Conservation (phyloP, 2,113 vertebrate genomes). For the Lophura nycthemera region DNA sequence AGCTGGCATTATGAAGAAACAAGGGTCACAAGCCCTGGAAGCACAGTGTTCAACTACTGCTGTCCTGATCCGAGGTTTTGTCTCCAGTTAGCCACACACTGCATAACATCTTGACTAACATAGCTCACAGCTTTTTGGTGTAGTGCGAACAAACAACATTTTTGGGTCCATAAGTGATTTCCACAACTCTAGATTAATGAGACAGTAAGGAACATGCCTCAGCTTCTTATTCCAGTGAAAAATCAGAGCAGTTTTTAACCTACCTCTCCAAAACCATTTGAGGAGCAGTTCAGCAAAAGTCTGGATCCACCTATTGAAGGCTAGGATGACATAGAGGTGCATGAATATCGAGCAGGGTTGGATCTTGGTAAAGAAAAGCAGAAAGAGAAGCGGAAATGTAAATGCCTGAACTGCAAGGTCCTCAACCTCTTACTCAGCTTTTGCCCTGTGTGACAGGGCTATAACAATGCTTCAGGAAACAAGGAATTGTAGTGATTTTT, state of each 20-base stretch:
- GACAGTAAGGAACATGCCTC: neutral
- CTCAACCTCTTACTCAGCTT: neutral
- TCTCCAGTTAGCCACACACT: neutral
- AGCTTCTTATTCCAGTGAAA: neutral
- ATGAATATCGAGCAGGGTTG: rapidly evolving
- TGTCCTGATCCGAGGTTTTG: neutral
- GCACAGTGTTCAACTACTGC: neutral
- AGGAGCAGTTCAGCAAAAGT: neutral
- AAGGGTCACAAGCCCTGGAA: neutral
- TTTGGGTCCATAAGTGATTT: neutral
- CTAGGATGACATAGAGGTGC: neutral
- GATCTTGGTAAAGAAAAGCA: neutral
- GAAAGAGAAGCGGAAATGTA: neutral
- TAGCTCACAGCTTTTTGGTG: neutral
- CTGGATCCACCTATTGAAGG: neutral
- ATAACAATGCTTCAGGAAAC: slow-evolving; percentile 17
- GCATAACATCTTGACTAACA: neutral
- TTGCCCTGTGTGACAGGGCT: neutral
- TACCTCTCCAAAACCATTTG: neutral
- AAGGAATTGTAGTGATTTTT: neutral
- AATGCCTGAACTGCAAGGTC: neutral
- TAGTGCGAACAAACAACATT: rapidly evolving
- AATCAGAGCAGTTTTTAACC: neutral
- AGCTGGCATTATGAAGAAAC: neutral
- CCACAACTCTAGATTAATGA: neutral